Percentiles rank a stretch among this genome's conserved stretches.
Evolutionary conservation across 2,797 vertebrate genomes (phyloP).

Genomic region (Eurystomus glaucurus): DNA sequence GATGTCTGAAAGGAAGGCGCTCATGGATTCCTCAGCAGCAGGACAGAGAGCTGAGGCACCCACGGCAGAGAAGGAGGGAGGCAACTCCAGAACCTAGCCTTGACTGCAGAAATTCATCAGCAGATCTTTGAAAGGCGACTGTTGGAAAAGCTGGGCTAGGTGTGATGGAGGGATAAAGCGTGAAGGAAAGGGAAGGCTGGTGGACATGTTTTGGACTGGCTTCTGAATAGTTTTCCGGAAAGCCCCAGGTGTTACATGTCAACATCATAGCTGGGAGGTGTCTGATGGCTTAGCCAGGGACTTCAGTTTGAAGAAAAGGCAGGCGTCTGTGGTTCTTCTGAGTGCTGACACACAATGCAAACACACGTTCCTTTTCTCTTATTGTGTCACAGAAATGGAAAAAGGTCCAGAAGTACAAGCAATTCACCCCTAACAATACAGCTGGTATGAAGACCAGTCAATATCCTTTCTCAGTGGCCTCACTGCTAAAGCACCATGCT

Average conservation of each 20-base stretch:
- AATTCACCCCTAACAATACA: not conserved
- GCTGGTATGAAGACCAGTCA: not conserved
- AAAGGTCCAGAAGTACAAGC: not conserved
- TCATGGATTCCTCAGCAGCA: not conserved
- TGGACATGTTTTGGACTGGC: not conserved
- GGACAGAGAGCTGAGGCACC: not conserved
- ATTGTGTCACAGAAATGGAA: not conserved
- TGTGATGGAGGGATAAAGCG: not conserved
- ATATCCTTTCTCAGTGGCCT: not conserved
- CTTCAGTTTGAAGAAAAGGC: not conserved
- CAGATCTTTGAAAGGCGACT: not conserved
- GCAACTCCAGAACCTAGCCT: not conserved
- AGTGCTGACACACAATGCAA: not conserved
- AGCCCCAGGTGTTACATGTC: not conserved
- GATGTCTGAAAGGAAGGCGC: accelerated
- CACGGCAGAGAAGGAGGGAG: not conserved
- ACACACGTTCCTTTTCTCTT: not conserved
- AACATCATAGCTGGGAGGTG: not conserved
- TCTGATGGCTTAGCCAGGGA: not conserved
- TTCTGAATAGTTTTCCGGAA: not conserved
- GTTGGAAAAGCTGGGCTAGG: not conserved
- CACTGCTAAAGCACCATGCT: not conserved
- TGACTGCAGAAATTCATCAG: not conserved
- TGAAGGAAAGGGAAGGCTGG: not conserved
- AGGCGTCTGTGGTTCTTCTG: not conserved